phyloP scores from a whole-genome alignment of 2,797 vertebrate genomes.

The Squalus acanthias region DNA sequence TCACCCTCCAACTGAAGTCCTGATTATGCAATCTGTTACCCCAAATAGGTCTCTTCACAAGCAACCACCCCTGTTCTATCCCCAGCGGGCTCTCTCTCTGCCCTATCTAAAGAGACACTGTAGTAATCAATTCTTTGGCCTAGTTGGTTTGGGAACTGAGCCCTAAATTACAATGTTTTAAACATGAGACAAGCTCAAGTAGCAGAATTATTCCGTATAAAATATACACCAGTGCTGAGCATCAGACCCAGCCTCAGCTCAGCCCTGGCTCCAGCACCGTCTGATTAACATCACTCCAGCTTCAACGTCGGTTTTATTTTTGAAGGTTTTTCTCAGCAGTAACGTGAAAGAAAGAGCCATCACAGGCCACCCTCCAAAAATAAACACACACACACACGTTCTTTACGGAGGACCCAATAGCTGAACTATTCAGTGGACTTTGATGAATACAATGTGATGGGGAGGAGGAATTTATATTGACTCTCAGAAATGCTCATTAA shows the following conservation, averaged over 20 bases:
- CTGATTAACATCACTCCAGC: background rate
- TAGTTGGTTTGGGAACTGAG: background rate
- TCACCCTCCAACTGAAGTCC: background rate
- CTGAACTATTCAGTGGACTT: background rate
- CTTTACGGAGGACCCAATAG: background rate
- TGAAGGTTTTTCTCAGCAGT: background rate
- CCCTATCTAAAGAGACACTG: background rate
- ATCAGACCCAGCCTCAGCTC: background rate
- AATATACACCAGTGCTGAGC: background rate
- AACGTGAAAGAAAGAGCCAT: background rate
- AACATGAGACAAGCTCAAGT: too few relatives aligned
- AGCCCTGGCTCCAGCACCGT: too few relatives aligned
- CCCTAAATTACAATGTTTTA: background rate
- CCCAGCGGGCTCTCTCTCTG: background rate
- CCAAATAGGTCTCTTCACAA: background rate
- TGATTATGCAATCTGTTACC: background rate
- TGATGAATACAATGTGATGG: constrained; percentile 29
- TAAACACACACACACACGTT: background rate
- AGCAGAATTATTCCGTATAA: too few relatives aligned
- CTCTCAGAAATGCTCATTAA: constrained; percentile 26
- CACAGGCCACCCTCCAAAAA: background rate
- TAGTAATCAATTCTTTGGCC: background rate
- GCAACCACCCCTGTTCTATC: background rate
- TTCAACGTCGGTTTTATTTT: background rate
- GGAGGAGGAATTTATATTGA: constrained; percentile 17